Evolutionary conservation across 2,113 vertebrate genomes (phyloP), one percentile per base, ranked within the genome.

Genomic region (Garra rufa): DNA sequence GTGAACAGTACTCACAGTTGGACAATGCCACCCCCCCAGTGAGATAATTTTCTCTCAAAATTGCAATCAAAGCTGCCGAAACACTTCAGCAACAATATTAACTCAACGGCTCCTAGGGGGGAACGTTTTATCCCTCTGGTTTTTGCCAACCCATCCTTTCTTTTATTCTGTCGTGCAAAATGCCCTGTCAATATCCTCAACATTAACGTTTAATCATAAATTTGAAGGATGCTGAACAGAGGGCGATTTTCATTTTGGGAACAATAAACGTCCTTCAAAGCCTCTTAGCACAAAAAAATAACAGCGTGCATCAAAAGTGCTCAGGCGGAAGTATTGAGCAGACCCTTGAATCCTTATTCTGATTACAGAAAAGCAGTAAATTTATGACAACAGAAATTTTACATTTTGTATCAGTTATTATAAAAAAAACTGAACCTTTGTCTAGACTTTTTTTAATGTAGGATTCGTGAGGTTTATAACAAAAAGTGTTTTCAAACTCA

Each of bases 1-100:
- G 57, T 43, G 92, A 94, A 92, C 90, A 91, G 85, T 88, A 88
- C 89, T 91, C 94, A 90, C 93, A 93, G 92, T 82, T 88, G 91
- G 92, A 92, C 74, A 88, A 92, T 88, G 91, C 91, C 91, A 91
- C 43, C 46, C 91, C 88, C 93, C 93, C 85, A 91, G 92, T 89
- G 93, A 92, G 94, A 94, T 94, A 93, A 94, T 95, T 94, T 91
- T 88, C 89, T 88, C 89, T 91, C 88, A 90, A 94, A 95, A 94
- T 94, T 93, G 92, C 93, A 94, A 95, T 94, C 92, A 95, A 93
- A 94, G 92, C 91, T 92, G 83, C 87, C 90, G 91, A 93, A 94
- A 92, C 94, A 93, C 93, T 94, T 84, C 87, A 94, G 85, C 88
- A 92, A 91, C 89, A 89, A 88, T 85, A 92, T 93, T 94, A 93